These are phyloP conservation scores for Thymelicus lineola DNA, from an alignment of 2,888 invertebrate genomes.

Conservation along the genomic window DNA sequence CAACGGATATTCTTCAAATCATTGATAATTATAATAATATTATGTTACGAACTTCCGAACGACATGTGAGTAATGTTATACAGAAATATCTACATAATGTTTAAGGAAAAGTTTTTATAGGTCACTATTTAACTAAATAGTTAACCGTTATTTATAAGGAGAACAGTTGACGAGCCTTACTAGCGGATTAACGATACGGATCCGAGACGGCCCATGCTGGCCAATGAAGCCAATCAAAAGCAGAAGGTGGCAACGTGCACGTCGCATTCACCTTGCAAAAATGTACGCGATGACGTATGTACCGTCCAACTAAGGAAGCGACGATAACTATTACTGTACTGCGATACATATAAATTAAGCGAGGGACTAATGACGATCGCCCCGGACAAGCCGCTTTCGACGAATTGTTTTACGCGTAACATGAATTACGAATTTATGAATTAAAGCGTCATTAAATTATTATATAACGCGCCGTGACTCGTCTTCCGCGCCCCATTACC, in stretches of 20 bases:
- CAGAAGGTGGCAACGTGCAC: conserved; percentile 33
- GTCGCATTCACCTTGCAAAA: conserved; percentile 37
- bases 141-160: conserved; percentile 12
- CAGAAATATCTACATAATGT: not conserved
- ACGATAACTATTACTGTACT: conserved; percentile 28
- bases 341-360: conserved; percentile 32
- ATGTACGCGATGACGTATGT: conserved; percentile 31
- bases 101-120: not conserved
- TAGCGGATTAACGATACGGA: conserved; percentile 39
- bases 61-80: too few relatives aligned
- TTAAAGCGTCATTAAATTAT: not conserved
- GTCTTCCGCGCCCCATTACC: not conserved
- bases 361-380: conserved; percentile 22
- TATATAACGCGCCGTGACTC: not conserved
- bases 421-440: conserved; percentile 7
- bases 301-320: conserved; percentile 27
- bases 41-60: too few relatives aligned
- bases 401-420: conserved; percentile 1
- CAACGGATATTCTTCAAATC: too few relatives aligned
- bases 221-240: conserved; percentile 30
- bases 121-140: not conserved
- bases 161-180: conserved; percentile 37
- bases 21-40: too few relatives aligned
- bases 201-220: conserved; percentile 23
- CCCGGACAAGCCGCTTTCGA: conserved; percentile 3